Evolutionary conservation across 2,113 vertebrate genomes (phyloP), one percentile per base, ranked within the genome.

Genomic region (Sapayoa aenigma): DNA sequence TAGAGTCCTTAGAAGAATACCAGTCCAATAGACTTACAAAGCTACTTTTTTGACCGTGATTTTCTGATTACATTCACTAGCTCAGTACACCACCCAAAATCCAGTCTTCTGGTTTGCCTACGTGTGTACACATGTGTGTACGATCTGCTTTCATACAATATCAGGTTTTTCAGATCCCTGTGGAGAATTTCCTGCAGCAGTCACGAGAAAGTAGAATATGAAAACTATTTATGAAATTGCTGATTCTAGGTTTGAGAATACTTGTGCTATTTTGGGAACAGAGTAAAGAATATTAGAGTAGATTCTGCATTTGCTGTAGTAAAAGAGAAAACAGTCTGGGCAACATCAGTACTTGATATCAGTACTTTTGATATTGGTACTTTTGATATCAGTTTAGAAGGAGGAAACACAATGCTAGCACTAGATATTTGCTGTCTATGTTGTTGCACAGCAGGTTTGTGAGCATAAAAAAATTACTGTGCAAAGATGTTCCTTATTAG

Each of bases 91-190:
- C 12, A 44, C 11, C 21, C 52, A 55, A 71, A 85, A 47, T n/a
- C 20, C 35, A 7, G 42, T 58, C 18, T 52, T 31, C 49, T 65
- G 21, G 11, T 71, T 65, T 85, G 35, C 14, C 1, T n/a, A 22
- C 21, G 3, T 7, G 6, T 47, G 21, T 16, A 37, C 1, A 0
- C 1, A 0, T 27, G 9, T 27, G 33, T 10, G 3, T 35, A 25
- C 11, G 5, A 23, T 50, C 35, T 18, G 0, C 78, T 90, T 74
- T 46, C 30, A 60, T 23, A 21, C 12, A 77, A 6, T n/a, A 42
- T 37, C 24, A 84, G 12, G 2, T 28, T 84, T 74, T 74, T 60
- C 53, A 56, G 11, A 41, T 82, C 15, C 7, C n/a, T 23, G 50
- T 33, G 33, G 52, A 79, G n/a, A 59, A 52, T 31, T 69, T 71